These are phyloP conservation scores for Vombatus ursinus DNA, from an alignment of 2,113 vertebrate species.

Conservation along the genomic window DNA sequence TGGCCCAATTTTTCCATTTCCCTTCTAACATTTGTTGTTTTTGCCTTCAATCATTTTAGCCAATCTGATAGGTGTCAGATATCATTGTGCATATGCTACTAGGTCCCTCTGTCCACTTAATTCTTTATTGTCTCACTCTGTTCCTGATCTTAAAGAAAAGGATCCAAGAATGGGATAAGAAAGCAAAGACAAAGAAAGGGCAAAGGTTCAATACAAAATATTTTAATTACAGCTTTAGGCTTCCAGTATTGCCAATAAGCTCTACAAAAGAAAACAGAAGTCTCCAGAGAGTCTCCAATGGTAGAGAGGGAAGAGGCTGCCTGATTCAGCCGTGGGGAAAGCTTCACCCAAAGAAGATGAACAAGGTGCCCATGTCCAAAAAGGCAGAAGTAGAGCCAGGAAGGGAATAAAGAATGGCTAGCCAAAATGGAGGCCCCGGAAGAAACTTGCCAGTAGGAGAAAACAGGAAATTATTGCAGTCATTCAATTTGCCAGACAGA, in stretches of 20 bases:
- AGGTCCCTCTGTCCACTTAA: not conserved
- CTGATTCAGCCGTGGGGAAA: not conserved
- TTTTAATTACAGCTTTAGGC: not conserved
- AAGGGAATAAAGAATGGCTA: not conserved
- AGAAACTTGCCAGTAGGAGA: too few species aligned
- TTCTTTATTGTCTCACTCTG: not conserved
- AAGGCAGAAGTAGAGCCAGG: not conserved
- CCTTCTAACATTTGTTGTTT: too few species aligned
- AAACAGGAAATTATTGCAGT: not conserved
- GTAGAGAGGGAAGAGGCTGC: too few species aligned
- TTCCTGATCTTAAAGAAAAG: not conserved
- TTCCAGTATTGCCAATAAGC: not conserved
- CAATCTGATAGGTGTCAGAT: too few species aligned
- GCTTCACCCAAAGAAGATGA: not conserved
- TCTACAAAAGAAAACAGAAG: not conserved
- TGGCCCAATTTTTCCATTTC: too few species aligned
- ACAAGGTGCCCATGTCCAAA: not conserved
- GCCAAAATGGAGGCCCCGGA: too few species aligned
- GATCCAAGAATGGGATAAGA: not conserved
- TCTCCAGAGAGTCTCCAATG: too few species aligned
- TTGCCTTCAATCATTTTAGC: too few species aligned
- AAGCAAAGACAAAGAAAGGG: not conserved
- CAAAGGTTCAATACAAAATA: not conserved
- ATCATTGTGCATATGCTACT: not conserved
- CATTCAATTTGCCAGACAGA: not conserved